Conservation (phyloP, 1,140 invertebrate genomes). For the Batillaria attramentaria region DNA sequence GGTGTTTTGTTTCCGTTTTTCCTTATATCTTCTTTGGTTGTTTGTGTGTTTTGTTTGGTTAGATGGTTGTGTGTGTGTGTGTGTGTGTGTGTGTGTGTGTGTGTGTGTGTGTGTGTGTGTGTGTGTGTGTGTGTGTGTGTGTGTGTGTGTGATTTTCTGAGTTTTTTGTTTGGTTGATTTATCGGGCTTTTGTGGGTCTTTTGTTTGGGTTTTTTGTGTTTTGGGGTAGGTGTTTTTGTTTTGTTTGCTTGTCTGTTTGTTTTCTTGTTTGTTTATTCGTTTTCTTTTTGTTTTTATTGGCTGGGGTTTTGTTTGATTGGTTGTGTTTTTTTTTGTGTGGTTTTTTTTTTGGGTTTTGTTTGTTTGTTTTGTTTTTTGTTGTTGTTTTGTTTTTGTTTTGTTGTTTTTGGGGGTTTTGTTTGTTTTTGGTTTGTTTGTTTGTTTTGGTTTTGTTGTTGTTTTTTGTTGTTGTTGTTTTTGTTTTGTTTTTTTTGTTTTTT, state of each 20-base stretch:
- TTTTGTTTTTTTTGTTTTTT: neutral
- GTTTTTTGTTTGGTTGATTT: neutral
- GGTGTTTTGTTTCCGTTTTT: neutral
- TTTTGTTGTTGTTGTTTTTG: neutral
- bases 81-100: slow-evolving; percentile 2
- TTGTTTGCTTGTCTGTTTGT: neutral
- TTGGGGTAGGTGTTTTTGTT: neutral
- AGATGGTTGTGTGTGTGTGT: neutral
- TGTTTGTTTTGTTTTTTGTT: neutral
- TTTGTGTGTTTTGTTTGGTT: neutral
- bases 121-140: neutral
- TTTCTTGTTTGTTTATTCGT: neutral
- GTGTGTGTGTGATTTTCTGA: neutral
- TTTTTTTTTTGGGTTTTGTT: neutral
- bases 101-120: slow-evolving; percentile 2
- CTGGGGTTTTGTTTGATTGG: neutral
- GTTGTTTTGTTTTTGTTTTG: neutral
- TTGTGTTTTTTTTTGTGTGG: neutral
- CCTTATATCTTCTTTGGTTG: neutral
- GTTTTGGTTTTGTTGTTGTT: neutral
- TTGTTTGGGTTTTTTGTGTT: neutral
- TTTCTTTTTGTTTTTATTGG: neutral
- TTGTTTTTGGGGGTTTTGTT: neutral
- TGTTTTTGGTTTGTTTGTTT: neutral
- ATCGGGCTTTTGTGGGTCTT: neutral